Base-by-base conservation (phyloP, 2,797 vertebrate species). In the Catharus ustulatus region DNA sequence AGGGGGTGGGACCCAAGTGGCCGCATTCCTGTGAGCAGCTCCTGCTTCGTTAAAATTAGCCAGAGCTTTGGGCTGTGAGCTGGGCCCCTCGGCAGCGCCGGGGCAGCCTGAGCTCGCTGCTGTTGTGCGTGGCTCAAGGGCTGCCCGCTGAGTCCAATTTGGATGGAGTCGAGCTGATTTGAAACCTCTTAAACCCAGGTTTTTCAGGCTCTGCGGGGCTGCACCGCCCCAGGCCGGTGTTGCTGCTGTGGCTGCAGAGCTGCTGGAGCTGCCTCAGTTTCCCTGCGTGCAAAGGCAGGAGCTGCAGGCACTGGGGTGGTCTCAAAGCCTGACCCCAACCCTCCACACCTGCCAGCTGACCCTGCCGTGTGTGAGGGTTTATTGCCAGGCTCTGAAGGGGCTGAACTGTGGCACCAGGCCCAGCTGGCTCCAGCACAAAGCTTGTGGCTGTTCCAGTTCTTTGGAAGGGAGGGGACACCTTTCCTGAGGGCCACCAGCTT, bases 61-160 rank as follows among this genome's bases (percentile, higher is more conserved):
- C 49, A 1, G 87, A 68, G 81, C 93, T 36, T 43, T 59, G 0
- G 12, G 18, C 38, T 63, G 0, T 0, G 15, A 0, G 2, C 87
- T 62, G 90, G 92, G 93, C 83, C 93, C 59, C 94, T 79, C 66
- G 0, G 64, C 57, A 30, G 52, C 0, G 69, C 83, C 2, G 7
- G 87, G 69, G 48, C 77, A 38, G 89, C 36, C 1, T 20, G 59
- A 29, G 68, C 64, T 57, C 4, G n/a, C 66, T 11, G 80, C 79
- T 43, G 0, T 8, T 54, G 64, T 58, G 16, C 6, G 0, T 5
- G 83, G 88, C 66, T 88, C 62, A 24, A 66, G 89, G 86, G 86
- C n/a, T 84, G 59, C 57, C 9, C 2, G 8, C 84, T 6, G 58
- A 72, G 87, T 9, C 43, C n/a, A 0, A 0, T 20, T 32, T 22